phyloP scores from a whole-genome alignment of 2,797 vertebrate species.

The Columba guinea region DNA sequence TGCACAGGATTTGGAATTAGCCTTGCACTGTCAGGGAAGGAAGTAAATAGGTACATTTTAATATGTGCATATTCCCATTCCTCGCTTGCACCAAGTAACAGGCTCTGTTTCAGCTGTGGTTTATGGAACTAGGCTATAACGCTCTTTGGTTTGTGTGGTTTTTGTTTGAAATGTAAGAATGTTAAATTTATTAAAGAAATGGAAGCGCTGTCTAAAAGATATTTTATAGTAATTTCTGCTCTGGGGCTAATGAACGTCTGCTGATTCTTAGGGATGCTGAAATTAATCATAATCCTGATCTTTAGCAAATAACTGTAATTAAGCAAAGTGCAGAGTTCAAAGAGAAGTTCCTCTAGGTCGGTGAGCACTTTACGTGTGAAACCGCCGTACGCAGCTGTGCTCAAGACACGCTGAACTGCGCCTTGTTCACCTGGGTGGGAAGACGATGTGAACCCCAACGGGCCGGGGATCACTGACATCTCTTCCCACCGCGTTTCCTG shows the following conservation, averaged over 20 bases:
- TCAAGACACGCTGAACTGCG: background rate
- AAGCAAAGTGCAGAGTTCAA: background rate
- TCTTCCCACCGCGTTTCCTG: background rate
- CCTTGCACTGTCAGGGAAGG: background rate
- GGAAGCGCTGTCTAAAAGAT: background rate
- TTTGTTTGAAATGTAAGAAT: background rate
- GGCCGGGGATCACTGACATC: fast-evolving
- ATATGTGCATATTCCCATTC: background rate
- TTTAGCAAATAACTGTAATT: background rate
- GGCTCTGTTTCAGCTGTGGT: background rate
- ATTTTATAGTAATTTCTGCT: background rate
- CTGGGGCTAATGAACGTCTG: background rate
- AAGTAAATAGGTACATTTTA: background rate
- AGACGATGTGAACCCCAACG: background rate
- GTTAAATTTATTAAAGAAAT: background rate
- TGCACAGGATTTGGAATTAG: background rate
- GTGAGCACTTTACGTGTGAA: background rate
- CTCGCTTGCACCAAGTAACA: background rate
- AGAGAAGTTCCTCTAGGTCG: background rate
- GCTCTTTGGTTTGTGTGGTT: background rate
- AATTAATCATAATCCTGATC: background rate
- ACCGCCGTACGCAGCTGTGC: background rate
- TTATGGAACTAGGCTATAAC: background rate
- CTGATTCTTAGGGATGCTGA: background rate
- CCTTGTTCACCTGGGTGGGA: background rate